Evolutionary conservation across 1,140 invertebrate species (phyloP), one percentile per base, ranked within the genome.

Genomic region (Limonius californicus): DNA sequence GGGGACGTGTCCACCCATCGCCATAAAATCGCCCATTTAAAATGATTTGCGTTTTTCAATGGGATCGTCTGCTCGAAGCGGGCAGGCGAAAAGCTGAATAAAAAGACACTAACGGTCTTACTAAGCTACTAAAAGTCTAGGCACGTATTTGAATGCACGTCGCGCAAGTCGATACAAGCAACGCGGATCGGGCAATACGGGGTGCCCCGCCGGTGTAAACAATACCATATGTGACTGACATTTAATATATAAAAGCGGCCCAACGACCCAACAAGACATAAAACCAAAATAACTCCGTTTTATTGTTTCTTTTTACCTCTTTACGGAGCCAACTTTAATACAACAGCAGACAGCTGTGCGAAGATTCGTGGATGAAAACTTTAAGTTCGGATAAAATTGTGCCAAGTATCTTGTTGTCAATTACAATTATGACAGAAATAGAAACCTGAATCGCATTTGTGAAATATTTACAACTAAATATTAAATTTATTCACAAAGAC

Each of bases 241-340:
- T 39, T 39, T 39, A 39, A 39, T 39, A 39, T 39, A 39, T 2
- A 39, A 39, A 39, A 9, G 35, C n/a, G 35, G 11, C n/a, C 35
- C 35, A 39, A 39, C 35, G 35, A 39, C 7, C 35, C 35, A 39
- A 39, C 35, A 39, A 27, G 35, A 39, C 35, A n/a, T 39, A 39
- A 39, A 9, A 14, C 35, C 35, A 39, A 39, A 39, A 39, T 39
- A 39, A 14, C 35, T 39, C n/a, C n/a, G 35, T 39, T 39, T 39
- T 39, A 39, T 39, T 39, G n/a, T 39, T 39, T 39, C 35, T 39
- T 39, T 39, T 39, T 39, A 39, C 35, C 35, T 39, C 35, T 39
- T 39, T 39, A 39, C 23, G 3, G 23, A 39, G 35, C 35, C 8
- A 39, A 12, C 7, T 39, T 39, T 7, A 39, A 39, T 39, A 14